A percentile compares a stretch with the other conserved stretches of the same genome.
Conservation (phyloP, 2,888 invertebrate species). For the Tricholauxania praeusta region DNA sequence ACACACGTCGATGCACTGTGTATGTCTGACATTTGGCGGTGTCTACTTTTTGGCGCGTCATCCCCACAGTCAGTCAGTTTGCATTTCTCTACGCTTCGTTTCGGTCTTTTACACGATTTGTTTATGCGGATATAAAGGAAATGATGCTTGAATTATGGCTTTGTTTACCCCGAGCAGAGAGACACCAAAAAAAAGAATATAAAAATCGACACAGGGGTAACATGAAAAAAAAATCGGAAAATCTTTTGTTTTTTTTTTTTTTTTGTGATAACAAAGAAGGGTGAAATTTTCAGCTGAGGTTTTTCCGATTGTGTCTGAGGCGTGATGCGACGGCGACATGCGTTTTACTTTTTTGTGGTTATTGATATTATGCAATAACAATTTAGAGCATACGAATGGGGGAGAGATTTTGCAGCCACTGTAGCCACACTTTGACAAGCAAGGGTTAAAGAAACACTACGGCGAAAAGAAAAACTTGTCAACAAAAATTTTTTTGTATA, state of each 20-base stretch:
- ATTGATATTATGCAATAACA: conserved; percentile 36
- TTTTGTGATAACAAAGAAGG: background rate
- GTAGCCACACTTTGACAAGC: background rate
- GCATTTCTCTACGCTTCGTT: conserved; percentile 17
- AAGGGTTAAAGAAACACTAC: background rate
- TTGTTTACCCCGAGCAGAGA: conserved; percentile 46
- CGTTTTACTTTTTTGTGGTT: conserved; percentile 30
- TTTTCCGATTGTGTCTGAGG: background rate
- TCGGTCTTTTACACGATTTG: conserved; percentile 43
- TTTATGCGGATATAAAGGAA: conserved; percentile 51
- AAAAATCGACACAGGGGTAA: too few species aligned
- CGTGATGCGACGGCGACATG: conserved; percentile 4
- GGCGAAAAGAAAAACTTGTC: too few species aligned
- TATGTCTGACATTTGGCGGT: background rate
- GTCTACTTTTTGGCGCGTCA: conserved; percentile 4
- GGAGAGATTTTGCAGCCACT: background rate
- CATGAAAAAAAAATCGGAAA: too few species aligned
- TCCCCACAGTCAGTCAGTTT: conserved; percentile 1
- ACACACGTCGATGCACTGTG: background rate
- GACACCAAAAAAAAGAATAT: too few species aligned
- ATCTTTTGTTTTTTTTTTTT: background rate
- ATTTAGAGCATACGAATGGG: conserved; percentile 10
- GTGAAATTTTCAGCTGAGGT: background rate
- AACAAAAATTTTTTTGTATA: background rate
- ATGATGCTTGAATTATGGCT: conserved; percentile 54